Base-by-base conservation (phyloP, 2,113 vertebrate genomes). In the Cyanistes caeruleus region DNA sequence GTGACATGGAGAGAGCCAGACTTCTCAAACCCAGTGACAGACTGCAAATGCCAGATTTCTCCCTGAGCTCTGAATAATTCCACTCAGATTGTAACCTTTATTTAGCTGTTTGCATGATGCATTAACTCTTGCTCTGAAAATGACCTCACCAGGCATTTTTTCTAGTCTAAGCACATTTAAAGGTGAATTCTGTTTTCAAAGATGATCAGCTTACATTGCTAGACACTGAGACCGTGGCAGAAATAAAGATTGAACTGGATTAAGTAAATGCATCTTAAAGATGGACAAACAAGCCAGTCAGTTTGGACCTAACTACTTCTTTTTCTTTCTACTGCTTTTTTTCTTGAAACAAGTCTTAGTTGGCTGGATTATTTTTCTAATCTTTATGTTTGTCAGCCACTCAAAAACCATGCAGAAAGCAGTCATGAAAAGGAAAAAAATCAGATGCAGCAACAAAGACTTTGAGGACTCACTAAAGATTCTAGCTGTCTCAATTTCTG, bases 51-150 rank as follows among this genome's bases (percentile, higher is more conserved):
- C 90, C 93, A 87, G 85, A 88, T 97, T 90, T 87, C 78, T 96
- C 78, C 94, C 95, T 95, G 94, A 95, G 92, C 92, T 90, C 93
- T 79, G 83, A 96, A 92, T 97, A 97, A 97, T 97, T 96, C 95
- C 94, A 70, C 93, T 96, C 91, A 96, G 95, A 95, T 92, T 96
- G 95, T 95, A 97, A 95, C 91, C 93, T 96, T 97, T 97, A 97
- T 97, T 97, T 97, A 96, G 95, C 95, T 97, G 94, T 97, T 97
- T 96, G 96, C 88, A 86, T 93, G 92, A 89, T 95, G 88, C 86
- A 93, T 97, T 97, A 97, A 95, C 93, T 96, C 88, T 97, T 96
- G 93, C 86, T 96, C 91, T 72, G 82, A 96, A 93, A 83, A 92
- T 93, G 92, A 97, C 93, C 95, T 94, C 64, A 58, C 39, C 58